A percentile compares a stretch with the other conserved stretches of the same genome.
phyloP scores from a whole-genome alignment of 2,888 invertebrate genomes.

The Microctonus hyperodae region DNA sequence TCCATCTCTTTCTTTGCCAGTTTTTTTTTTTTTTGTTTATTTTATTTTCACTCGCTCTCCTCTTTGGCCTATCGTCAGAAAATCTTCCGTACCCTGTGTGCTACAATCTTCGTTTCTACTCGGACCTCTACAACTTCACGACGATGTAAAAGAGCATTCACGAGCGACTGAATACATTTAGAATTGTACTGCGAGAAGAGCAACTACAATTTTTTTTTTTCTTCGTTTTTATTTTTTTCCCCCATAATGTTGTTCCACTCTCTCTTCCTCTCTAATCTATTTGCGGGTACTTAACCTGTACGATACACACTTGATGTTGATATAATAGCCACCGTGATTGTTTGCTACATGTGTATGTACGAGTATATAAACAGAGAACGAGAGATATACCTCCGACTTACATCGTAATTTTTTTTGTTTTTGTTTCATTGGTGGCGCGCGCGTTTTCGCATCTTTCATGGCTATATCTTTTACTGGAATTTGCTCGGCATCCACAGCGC shows the following conservation, averaged over 20 bases:
- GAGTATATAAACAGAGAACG: too few relatives aligned
- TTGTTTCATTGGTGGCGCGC: neutral
- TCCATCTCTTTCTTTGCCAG: neutral
- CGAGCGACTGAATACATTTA: conserved; percentile 22
- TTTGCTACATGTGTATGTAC: conserved; percentile 19
- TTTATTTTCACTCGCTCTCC: conserved; percentile 7
- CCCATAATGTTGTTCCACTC: conserved; percentile 13
- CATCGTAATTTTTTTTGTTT: neutral
- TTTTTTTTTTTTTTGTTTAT: too few relatives aligned
- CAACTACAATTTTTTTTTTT: conserved; percentile 36
- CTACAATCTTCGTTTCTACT: conserved; percentile 27
- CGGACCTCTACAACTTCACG: conserved; percentile 7
- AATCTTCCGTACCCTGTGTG: conserved; percentile 36
- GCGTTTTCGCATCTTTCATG: conserved; percentile 6
- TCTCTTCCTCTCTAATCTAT: conserved; percentile 18
- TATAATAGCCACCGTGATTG: conserved; percentile 25
- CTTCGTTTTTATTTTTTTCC: neutral
- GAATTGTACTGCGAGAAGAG: conserved; percentile 42
- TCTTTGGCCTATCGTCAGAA: conserved; percentile 33
- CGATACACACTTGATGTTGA: conserved; percentile 19
- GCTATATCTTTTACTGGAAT: conserved; percentile 9
- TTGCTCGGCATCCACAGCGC: conserved; percentile 4
- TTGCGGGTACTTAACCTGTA: conserved; percentile 23
- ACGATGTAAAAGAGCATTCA: conserved; percentile 16
- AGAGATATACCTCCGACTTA: neutral